Evolutionary conservation across 1,140 invertebrate genomes (phyloP).

Genomic region (Lasaia peninsularis): DNA sequence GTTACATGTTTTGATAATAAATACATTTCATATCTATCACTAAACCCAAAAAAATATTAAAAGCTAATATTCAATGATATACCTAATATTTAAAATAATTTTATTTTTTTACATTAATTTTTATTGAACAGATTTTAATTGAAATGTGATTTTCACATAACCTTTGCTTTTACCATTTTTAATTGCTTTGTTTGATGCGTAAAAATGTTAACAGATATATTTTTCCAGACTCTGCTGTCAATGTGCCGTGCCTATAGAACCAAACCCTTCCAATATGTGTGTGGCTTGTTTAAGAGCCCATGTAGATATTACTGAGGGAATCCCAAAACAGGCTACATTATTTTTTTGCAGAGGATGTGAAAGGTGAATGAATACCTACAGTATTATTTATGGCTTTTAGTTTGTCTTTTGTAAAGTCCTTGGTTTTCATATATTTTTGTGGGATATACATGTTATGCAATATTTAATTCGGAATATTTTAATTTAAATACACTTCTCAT

Average conservation of each 20-base stretch:
- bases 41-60: too few species aligned
- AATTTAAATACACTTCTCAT: too few species aligned
- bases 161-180: neutral
- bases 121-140: too few species aligned
- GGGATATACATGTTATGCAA: too few species aligned
- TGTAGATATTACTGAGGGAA: constrained; percentile 97
- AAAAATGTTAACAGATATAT: neutral
- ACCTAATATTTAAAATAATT: too few species aligned
- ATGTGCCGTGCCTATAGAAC: constrained; percentile 89
- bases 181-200: neutral
- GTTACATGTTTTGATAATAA: constrained; percentile 21
- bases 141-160: neutral
- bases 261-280: constrained; percentile 99
- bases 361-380: constrained; percentile 77
- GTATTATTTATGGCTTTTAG: neutral
- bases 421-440: too few species aligned
- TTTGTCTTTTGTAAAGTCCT: neutral
- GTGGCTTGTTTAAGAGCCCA: constrained; percentile 92
- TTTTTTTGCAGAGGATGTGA: constrained; percentile 96
- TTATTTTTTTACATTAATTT: too few species aligned
- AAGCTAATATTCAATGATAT: too few species aligned
- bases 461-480: too few species aligned
- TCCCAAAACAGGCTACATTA: constrained; percentile 95
- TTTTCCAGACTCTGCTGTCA: constrained; percentile 86
- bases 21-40: neutral